These are phyloP conservation scores for Ondatra zibethicus DNA, from an alignment of 2,113 vertebrate genomes.

Conservation along the genomic window DNA sequence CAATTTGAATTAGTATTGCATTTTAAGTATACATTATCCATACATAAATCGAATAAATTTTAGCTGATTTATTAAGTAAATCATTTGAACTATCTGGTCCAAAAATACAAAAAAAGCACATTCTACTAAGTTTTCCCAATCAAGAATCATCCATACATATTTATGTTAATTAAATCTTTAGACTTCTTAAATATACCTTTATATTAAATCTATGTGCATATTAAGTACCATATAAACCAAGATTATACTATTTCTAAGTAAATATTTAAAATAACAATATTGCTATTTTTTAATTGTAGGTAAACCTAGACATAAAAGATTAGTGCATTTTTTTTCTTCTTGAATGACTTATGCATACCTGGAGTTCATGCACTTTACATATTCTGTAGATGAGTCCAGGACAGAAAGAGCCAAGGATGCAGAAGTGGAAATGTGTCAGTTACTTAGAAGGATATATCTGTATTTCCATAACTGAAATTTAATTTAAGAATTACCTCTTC, in stretches of 20 bases:
- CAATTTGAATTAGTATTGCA: background rate
- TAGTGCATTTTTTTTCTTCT: background rate
- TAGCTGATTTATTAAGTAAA: constrained; percentile 58
- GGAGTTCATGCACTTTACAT: background rate
- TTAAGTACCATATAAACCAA: background rate
- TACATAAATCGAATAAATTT: constrained; percentile 43
- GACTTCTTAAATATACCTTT: background rate
- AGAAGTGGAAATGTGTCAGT: background rate
- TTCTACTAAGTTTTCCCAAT: background rate
- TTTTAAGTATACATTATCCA: background rate
- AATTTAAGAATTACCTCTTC: background rate
- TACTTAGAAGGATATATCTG: background rate
- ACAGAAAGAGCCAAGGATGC: background rate
- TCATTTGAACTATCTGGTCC: constrained; percentile 24
- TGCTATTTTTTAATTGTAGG: background rate
- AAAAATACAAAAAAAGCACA: constrained; percentile 16
- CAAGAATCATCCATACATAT: constrained; percentile 14
- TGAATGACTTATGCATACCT: background rate
- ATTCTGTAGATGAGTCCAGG: background rate
- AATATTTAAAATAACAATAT: background rate
- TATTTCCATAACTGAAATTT: background rate
- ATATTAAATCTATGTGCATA: background rate
- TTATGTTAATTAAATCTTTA: background rate
- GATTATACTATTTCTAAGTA: background rate
- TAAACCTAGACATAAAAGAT: background rate